Evolutionary conservation across 2,888 invertebrate species (phyloP), one percentile per base, ranked within the genome.

Genomic region (Caenorhabditis sp.): DNA sequence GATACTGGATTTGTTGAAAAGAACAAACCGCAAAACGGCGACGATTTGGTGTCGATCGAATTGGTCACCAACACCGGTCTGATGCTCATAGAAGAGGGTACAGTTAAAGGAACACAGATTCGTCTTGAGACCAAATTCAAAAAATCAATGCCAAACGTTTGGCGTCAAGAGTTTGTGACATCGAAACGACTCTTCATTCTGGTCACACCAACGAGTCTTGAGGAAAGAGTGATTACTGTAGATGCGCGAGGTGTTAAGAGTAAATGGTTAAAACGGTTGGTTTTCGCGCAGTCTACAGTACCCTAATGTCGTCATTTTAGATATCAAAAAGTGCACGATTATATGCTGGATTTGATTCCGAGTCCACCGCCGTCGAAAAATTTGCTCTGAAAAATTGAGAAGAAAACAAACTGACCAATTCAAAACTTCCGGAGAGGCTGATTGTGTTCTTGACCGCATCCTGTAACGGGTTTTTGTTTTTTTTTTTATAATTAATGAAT

Each of bases 381-480:
- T 50, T 12, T 21, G 4, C 14, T 23, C 26, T 14, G 58, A 55
- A 43, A 65, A 57, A 27, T 58, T 59, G 17, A 59, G 43, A 5
- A 67, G 43, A 55, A 55, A 23, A 58, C 17, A 12, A 8, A 81
- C 86, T 77, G 60, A 87, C 87, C 83, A 87, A 67, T 57, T 87
- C 87, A 61, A 87, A 87, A 65, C 84, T 85, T 60, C 87, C 87
- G 26, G 86, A 84, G 27, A 87, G 77, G 36, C 76, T 78, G 68
- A 87, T 87, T 49, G 87, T 87, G 77, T 87, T 87, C 65, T 86
- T 85, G 59, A 85, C 85, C 62, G 86, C 85, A 69, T 87, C 87
- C 86, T 86, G 79, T n/a, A 57, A 66, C 64, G 65, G 68, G 68
- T 65, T 61, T 37, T 55, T 54, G 19, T 53, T 54, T 54, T 43